Evolutionary conservation across 1,140 invertebrate genomes (phyloP), one percentile per base, ranked within the genome.

Genomic region (Trachymyrmex septentrionalis): DNA sequence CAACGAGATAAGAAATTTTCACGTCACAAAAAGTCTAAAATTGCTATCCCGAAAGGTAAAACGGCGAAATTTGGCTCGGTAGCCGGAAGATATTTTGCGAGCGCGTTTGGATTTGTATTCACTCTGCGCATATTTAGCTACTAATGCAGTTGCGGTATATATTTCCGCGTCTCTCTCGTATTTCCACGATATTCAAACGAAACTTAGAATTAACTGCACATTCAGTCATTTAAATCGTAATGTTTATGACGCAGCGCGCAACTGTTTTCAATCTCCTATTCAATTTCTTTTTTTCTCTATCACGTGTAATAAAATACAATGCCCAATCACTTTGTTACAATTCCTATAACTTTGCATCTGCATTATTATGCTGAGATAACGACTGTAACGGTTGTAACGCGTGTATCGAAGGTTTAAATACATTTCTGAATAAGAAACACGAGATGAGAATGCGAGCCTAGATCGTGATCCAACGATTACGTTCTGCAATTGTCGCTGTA

Each of bases 1-100:
- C 55, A 7, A 12, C 69, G 80, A 84, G 80, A 75, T 73, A 84
- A 84, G 80, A 24, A 75, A 48, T 84, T 82, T 73, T 67, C 55
- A 27, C 80, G 55, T 82, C 44, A 38, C 55, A 24, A 34, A 67
- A 21, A 82, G 61, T 30, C 53, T 53, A 67, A 64, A 64, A 64
- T 66, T n/a, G 73, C 44, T 9, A 63, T 14, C 48, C 16, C 30
- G 12, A 78, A 50, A 78, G 61, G 48, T 64, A 71, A 57, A 71
- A 57, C 67, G 55, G 16, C 16, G 21, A 81, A 71, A 71, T 71
- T 81, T 38, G 64, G 50, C 50, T 57, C 16, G 30, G 34, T 16
- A 50, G 19, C 34, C 21, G 38, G 38, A 7, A 48, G 71, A 61
- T 19, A 24, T 61, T 72, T 72, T 82, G 19, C 16, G 27, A 71